Evolutionary conservation across 1,140 invertebrate genomes (phyloP), one percentile per base, ranked within the genome.

Genomic region (Vollenhovia emeryi): DNA sequence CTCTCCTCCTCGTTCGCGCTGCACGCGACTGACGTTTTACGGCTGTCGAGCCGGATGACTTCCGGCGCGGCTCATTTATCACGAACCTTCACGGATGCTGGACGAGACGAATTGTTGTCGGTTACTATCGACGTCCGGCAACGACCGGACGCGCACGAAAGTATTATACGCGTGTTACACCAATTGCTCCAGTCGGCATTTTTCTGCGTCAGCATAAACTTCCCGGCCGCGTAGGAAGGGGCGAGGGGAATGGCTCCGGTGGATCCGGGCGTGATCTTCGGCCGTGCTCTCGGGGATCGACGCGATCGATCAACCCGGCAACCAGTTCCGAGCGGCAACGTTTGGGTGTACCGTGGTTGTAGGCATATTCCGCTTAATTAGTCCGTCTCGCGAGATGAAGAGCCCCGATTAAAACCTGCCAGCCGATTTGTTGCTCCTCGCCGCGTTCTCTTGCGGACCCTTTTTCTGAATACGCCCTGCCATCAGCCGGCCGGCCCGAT

Each of bases 331-430:
- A 78, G 66, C 80, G 73, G 86, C 48, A 66, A 87, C 87, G 73
- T 88, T 87, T 85, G 80, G 79, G 73, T n/a, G n/a, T 85, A 85
- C 86, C 64, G 87, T 79, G 59, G n/a, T 85, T 83, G 33, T 68
- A 13, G 52, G 82, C 82, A 71, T 87, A 85, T 87, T 88, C 74
- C 86, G 71, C 86, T 88, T 88, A 87, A 88, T 88, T 88, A 88
- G 68, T 74, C 86, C 73, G 84, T 59, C 33, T 69, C 15, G 15
- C 50, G 73, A 87, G 87, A 87, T 85, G 74, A 85, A 88, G 87
- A 60, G 68, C 59, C 82, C 33, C 87, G 86, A 88, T 87, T 88
- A 85, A 88, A 88, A 87, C 66, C 73, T 85, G 74, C 73, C 74
- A 59, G 52, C 62, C 66, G 68, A 84, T 80, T 89, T 79, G 83